Evolutionary conservation across 2,113 vertebrate genomes (phyloP).

Genomic region (Equus quagga): DNA sequence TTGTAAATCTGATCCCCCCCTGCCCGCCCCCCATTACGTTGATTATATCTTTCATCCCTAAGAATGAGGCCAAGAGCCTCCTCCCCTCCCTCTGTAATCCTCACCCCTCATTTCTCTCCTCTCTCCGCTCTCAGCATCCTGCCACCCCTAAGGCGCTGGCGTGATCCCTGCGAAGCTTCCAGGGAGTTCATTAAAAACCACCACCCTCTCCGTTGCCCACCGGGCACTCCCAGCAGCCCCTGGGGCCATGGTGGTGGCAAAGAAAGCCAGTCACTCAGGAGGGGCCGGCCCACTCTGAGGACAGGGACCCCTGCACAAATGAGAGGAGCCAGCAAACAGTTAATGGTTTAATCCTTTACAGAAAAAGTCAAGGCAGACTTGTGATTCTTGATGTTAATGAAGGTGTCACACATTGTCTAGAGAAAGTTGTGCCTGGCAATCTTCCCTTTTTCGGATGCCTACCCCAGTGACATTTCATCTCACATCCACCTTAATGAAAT

Average conservation of each 20-base stretch:
- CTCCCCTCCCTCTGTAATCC: constrained; percentile 74
- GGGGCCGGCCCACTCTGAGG: background rate
- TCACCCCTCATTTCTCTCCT: constrained; percentile 51
- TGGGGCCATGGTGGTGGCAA: constrained; percentile 39
- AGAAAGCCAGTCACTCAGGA: constrained; percentile 14
- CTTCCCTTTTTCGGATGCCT: constrained; percentile 99
- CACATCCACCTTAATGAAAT: constrained; percentile 99
- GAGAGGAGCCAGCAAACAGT: constrained; percentile 88
- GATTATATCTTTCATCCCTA: constrained; percentile 84
- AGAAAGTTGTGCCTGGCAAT: constrained; percentile 99
- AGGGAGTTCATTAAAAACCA: constrained; percentile 71
- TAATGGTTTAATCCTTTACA: constrained; percentile 98
- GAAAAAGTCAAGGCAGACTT: constrained; percentile 99
- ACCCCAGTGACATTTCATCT: constrained; percentile 99
- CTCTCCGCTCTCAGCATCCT: constrained; percentile 36
- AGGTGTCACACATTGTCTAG: constrained; percentile 99
- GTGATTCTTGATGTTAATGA: constrained; percentile 99
- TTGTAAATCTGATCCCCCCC: constrained; percentile 70
- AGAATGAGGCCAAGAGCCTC: constrained; percentile 78
- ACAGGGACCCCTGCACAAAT: constrained; percentile 35
- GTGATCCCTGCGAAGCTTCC: background rate
- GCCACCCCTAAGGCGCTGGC: constrained; percentile 57
- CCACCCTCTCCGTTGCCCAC: constrained; percentile 59
- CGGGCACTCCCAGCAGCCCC: constrained; percentile 52
- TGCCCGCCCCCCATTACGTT: constrained; percentile 13